phyloP scores from a whole-genome alignment of 2,888 invertebrate species.

The Caenorhabditis panamensis region DNA sequence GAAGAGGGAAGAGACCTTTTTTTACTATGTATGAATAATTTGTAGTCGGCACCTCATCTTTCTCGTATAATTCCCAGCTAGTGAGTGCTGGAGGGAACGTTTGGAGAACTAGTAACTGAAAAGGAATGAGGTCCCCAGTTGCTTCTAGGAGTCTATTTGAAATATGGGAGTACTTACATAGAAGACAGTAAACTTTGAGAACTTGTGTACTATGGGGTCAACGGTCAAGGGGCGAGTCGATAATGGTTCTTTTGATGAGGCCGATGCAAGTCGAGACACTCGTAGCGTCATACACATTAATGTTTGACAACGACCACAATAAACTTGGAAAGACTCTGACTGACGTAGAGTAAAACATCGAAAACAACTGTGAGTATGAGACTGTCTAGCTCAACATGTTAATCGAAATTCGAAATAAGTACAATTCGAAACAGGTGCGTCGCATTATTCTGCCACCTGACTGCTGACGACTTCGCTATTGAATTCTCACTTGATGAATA shows the following conservation, averaged over 20 bases:
- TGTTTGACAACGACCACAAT: conserved; percentile 43
- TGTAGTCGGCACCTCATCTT: conserved; percentile 35
- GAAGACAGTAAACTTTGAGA: too few relatives aligned
- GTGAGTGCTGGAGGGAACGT: not conserved
- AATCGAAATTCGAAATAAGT: not conserved
- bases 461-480: not conserved
- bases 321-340: conserved; percentile 11
- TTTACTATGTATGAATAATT: conserved; percentile 53
- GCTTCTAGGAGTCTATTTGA: not conserved
- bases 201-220: conserved; percentile 9
- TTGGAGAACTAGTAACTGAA: too few relatives aligned
- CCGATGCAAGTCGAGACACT: conserved; percentile 21
- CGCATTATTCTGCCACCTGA: not conserved
- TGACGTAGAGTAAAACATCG: conserved; percentile 1
- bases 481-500: not conserved
- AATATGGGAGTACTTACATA: too few relatives aligned
- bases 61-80: conserved; percentile 18
- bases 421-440: conserved; percentile 15
- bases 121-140: too few relatives aligned
- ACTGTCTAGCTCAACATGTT: not conserved
- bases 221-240: conserved; percentile 15
- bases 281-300: conserved; percentile 34
- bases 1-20: conserved; percentile 2
- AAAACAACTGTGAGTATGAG: not conserved
- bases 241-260: conserved; percentile 26